Evolutionary conservation across 2,797 vertebrate genomes (phyloP), one percentile per base, ranked within the genome.

Genomic region (Poecile montanus): DNA sequence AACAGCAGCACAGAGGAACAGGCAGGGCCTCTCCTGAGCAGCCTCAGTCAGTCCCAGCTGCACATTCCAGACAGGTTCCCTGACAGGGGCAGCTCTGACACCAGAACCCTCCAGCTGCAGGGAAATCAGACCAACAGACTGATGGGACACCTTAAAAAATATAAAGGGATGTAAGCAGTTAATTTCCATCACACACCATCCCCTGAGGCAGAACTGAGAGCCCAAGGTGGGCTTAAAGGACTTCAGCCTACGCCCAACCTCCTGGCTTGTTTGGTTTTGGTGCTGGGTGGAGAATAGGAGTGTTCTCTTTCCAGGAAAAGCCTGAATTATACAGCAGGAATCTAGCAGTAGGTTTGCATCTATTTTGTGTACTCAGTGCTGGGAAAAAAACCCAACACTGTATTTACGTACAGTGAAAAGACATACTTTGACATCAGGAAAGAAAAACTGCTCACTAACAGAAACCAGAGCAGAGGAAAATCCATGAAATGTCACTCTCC

Each of bases 301-400:
- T 7, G 29, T 7, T 54, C 44, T 44, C 78, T 77, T 82, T 87
- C 78, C 91, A 94, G 81, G 86, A 92, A 92, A 60, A 53, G 36
- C 20, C 74, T 72, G 40, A 87, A 92, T 82, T 82, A 85, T 9
- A 89, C 18, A 81, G 62, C 38, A 76, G 44, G 60, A 73, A 58
- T 47, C 16, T 6, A 73, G 79, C 68, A 56, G 42, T 10, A 48
- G 53, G 11, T 71, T 88, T 83, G 45, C 38, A 85, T 42, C 48
- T 54, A 27, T 71, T 92, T 73, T 74, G 36, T 44, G 38, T 40
- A 53, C 60, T 42, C 11, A 30, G 21, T 6, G 12, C 54, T 47
- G 10, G 13, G 56, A 26, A 62, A 81, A 65, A 27, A 3, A 3
- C 13, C 2, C 4, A 63, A 17, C 20, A 2, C 10, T 60, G 0